phyloP scores from a whole-genome alignment of 2,113 vertebrate species.

The Phrynosoma blainvillii region DNA sequence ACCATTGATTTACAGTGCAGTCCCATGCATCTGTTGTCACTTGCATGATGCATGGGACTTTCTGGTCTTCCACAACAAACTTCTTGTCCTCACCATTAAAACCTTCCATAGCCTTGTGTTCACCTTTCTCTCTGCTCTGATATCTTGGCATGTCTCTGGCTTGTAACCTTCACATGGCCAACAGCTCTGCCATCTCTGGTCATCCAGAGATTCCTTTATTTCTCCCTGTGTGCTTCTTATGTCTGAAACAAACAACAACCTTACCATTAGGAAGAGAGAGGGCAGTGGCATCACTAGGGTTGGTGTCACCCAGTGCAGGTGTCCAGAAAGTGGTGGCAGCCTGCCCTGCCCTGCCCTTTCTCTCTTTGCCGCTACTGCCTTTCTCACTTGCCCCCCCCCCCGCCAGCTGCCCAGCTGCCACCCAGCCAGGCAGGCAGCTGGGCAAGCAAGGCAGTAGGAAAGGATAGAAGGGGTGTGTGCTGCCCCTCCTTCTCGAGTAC shows the following conservation, averaged over 20 bases:
- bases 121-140: not conserved
- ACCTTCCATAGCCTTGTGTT: not conserved
- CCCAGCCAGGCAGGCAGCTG: no score
- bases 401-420: not conserved
- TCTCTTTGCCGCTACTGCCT: no score
- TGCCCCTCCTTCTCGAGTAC: no score
- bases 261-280: no score
- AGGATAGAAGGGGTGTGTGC: no score
- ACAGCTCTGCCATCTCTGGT: not conserved
- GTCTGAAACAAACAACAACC: not conserved
- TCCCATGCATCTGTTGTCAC: not conserved
- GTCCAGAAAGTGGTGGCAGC: no score
- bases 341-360: no score
- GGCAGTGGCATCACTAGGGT: no score
- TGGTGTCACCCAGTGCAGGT: no score
- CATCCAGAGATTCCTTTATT: not conserved
- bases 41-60: not conserved
- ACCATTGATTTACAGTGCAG: not conserved
- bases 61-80: not conserved
- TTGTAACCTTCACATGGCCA: no score
- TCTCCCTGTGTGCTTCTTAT: not conserved
- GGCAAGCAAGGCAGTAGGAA: no score
- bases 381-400: not conserved
- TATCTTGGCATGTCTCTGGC: not conserved
- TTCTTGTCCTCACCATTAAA: not conserved